These are phyloP conservation scores for Melopsittacus undulatus DNA, from an alignment of 2,797 vertebrate genomes.

Conservation along the genomic window DNA sequence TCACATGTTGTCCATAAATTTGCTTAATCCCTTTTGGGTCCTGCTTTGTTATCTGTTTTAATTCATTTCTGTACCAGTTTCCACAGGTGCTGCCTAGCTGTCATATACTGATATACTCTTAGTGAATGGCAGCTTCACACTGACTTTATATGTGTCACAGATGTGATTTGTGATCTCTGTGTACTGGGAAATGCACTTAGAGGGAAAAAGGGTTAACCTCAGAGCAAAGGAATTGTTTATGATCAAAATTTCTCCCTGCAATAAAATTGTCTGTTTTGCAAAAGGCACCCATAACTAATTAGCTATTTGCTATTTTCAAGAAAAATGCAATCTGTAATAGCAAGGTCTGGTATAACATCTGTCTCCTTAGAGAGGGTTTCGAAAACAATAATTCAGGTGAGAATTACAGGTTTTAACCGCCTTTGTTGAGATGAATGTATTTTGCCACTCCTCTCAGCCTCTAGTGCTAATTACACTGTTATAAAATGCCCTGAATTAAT, in stretches of 20 bases:
- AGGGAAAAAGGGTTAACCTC: background rate
- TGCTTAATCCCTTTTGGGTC: background rate
- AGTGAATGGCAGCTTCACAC: background rate
- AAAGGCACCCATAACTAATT: constrained; percentile 37
- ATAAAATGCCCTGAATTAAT: constrained; percentile 41
- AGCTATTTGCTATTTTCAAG: constrained; percentile 52
- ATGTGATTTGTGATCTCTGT: background rate
- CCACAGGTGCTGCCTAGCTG: background rate
- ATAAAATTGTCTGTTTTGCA: constrained; percentile 5
- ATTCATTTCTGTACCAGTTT: background rate
- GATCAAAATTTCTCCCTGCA: background rate
- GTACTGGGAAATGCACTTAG: background rate
- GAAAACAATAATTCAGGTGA: constrained; percentile 42
- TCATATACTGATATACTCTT: background rate
- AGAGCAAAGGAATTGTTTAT: background rate
- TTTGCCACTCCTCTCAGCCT: constrained; percentile 54
- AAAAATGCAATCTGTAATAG: constrained; percentile 31
- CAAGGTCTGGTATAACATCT: constrained; percentile 16
- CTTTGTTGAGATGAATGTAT: constrained; percentile 48
- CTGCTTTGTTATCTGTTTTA: background rate
- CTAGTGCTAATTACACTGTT: constrained; percentile 48
- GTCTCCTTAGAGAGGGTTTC: constrained; percentile 26
- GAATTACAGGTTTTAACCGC: constrained; percentile 42
- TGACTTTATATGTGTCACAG: background rate
- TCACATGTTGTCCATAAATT: background rate